phyloP scores from a whole-genome alignment of 2,113 vertebrate genomes.

The Ceratotherium simum region DNA sequence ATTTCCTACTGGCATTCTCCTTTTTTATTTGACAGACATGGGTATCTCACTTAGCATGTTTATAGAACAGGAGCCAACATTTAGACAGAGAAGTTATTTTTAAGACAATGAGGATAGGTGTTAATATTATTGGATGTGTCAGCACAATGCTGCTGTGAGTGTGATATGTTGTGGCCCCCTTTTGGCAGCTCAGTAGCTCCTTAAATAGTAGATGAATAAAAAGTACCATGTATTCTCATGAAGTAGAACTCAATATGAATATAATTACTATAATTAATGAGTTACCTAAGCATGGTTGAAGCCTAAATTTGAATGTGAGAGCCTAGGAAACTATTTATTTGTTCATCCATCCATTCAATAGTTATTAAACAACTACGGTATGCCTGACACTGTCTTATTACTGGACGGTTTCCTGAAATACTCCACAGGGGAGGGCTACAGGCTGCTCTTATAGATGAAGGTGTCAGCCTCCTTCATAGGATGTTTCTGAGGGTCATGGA shows the following conservation, averaged over 20 bases:
- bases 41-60: neutral
- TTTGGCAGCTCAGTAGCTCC: neutral
- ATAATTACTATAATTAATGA: conserved; percentile 45
- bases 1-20: neutral
- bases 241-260: conserved; percentile 44
- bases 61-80: conserved; percentile 30
- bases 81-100: conserved; percentile 15
- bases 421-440: neutral
- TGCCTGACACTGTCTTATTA: neutral
- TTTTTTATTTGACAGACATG: neutral
- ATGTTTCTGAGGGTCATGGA: neutral
- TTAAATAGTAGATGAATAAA: neutral
- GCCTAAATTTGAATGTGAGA: conserved; percentile 52
- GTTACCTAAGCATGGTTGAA: neutral
- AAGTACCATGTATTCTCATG: conserved; percentile 28
- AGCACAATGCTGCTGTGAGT: neutral
- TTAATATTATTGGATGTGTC: neutral
- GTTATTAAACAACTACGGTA: neutral
- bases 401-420: neutral
- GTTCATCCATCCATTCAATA: neutral
- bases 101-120: neutral
- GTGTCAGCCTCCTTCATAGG: neutral
- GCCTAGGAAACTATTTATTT: neutral
- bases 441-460: neutral
- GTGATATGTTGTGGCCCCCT: neutral